These are phyloP conservation scores for Dilophus febrilis DNA, from an alignment of 2,888 invertebrate genomes.

Conservation along the genomic window DNA sequence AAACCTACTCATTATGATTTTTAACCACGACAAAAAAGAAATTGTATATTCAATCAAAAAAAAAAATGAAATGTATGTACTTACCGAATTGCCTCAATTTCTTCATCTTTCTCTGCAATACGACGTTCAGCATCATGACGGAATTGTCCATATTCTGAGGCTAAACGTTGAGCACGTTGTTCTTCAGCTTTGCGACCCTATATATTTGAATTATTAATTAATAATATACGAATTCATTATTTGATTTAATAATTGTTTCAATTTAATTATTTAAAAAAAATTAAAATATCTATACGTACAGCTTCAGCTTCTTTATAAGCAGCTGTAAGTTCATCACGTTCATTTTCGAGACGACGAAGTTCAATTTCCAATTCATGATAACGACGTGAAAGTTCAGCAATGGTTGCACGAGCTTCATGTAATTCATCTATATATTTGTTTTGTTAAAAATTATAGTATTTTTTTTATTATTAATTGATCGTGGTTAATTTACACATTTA, in stretches of 20 bases:
- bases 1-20: no score
- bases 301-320: constrained; percentile 98
- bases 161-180: constrained; percentile 81
- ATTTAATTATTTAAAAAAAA: not conserved
- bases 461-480: no score
- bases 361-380: constrained; percentile 95
- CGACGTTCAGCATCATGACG: constrained; percentile 95
- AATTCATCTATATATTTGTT: constrained; percentile 88
- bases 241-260: not conserved
- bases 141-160: constrained; percentile 84
- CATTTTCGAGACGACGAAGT: constrained; percentile 94
- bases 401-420: constrained; percentile 80
- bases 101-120: constrained; percentile 95
- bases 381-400: constrained; percentile 91
- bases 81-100: constrained; percentile 94
- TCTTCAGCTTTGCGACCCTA: constrained; percentile 95
- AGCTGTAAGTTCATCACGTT: constrained; percentile 94
- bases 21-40: no score
- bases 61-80: constrained; percentile 19
- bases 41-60: no score
- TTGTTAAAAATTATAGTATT: no score
- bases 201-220: constrained; percentile 9
- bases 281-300: constrained; percentile 55
- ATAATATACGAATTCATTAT: not conserved
- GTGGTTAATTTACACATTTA: no score